Evolutionary conservation across 1,140 invertebrate species (phyloP).

Genomic region (Platorchestia sp.): DNA sequence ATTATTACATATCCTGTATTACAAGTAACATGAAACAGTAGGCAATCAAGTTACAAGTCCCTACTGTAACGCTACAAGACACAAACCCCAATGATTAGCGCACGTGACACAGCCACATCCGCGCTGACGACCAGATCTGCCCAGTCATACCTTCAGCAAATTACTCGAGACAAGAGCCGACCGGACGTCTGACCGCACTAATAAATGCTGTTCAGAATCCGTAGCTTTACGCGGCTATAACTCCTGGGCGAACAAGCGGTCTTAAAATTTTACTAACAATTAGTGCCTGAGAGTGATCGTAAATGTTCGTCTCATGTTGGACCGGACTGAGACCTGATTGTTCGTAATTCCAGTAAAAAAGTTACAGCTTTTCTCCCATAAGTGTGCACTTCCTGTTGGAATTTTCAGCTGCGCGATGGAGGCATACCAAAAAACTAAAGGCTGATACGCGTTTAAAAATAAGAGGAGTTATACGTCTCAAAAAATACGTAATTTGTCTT

Average conservation of each 20-base stretch:
- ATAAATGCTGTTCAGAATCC: not conserved
- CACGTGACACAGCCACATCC: not conserved
- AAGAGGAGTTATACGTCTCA: not conserved
- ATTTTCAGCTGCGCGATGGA: not conserved
- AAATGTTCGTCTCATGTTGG: not conserved
- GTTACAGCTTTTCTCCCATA: not conserved
- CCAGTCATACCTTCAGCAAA: not conserved
- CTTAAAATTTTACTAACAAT: constrained; percentile 1
- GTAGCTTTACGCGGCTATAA: not conserved
- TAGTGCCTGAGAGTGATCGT: not conserved
- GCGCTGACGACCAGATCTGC: not conserved
- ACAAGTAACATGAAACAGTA: not conserved
- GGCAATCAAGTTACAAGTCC: not conserved
- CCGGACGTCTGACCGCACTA: not conserved
- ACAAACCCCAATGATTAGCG: not conserved
- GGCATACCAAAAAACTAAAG: not conserved
- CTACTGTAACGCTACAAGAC: not conserved
- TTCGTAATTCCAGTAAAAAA: not conserved
- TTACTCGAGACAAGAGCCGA: not conserved
- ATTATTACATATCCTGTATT: too few relatives aligned
- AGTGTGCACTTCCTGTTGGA: not conserved
- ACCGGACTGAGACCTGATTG: not conserved
- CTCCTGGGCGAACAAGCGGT: not conserved
- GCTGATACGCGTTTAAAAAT: not conserved
- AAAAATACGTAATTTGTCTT: too few relatives aligned